Percentiles rank a stretch among this genome's conserved stretches.
Evolutionary conservation across 2,113 vertebrate species (phyloP).

Genomic region (Gavialis gangeticus): DNA sequence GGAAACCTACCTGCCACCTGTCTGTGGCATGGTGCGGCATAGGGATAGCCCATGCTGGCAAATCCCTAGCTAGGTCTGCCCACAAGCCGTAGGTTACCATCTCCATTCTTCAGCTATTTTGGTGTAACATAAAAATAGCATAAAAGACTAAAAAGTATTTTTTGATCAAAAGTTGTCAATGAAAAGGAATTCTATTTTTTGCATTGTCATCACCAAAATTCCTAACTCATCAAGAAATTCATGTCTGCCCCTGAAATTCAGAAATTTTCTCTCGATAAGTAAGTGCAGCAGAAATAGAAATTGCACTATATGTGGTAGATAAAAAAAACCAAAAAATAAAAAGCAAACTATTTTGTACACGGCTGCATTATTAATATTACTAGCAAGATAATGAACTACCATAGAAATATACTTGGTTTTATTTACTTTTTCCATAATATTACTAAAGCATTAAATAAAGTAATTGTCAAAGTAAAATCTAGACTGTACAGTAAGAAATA

Average conservation of each 20-base stretch:
- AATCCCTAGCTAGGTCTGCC: too few species aligned
- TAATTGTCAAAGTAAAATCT: background rate
- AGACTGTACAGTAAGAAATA: background rate
- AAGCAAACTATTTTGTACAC: background rate
- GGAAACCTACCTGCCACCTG: too few species aligned
- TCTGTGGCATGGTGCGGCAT: too few species aligned
- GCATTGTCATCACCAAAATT: background rate
- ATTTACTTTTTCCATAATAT: accelerated
- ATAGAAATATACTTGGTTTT: background rate
- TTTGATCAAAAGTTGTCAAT: background rate
- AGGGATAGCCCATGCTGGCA: too few species aligned
- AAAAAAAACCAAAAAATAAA: too few species aligned
- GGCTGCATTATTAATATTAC: background rate
- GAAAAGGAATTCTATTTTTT: background rate
- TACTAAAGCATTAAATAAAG: background rate
- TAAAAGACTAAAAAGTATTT: background rate
- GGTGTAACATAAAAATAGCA: background rate
- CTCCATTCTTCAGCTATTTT: background rate
- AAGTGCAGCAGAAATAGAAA: background rate
- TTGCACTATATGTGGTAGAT: too few species aligned
- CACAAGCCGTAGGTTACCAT: too few species aligned
- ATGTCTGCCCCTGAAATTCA: background rate
- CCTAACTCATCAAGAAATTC: background rate
- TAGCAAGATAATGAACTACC: background rate
- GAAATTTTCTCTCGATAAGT: background rate